phyloP scores from a whole-genome alignment of 2,888 invertebrate species.

The Tyria jacobaeae region DNA sequence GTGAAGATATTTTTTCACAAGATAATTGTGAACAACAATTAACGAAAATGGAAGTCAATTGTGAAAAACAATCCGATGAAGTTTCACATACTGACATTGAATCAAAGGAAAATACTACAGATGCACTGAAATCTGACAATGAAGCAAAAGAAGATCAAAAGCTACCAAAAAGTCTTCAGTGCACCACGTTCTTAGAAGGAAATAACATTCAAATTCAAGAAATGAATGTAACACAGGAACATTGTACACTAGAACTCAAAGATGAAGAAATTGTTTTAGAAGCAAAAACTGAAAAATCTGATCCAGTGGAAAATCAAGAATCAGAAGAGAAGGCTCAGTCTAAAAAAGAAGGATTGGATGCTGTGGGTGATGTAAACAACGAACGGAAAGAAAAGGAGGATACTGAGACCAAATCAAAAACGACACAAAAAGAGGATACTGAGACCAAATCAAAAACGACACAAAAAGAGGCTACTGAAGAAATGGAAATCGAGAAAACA shows the following conservation, averaged over 20 bases:
- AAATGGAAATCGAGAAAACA: no score
- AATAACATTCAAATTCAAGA: no score
- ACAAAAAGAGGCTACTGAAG: neutral
- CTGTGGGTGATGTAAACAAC: neutral
- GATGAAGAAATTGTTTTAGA: neutral
- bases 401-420: no score
- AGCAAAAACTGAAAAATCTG: neutral
- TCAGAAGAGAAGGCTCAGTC: neutral
- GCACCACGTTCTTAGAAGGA: no score
- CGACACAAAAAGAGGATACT: neutral
- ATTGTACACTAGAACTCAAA: neutral
- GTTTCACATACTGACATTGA: neutral
- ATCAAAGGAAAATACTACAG: neutral
- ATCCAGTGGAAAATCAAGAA: neutral
- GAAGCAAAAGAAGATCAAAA: neutral
- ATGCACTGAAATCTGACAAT: neutral
- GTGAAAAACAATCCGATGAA: neutral
- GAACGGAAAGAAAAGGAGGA: neutral
- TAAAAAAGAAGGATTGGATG: conserved; percentile 17
- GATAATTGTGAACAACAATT: neutral
- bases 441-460: neutral
- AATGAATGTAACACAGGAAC: neutral
- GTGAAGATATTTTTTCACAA: neutral
- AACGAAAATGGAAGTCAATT: neutral
- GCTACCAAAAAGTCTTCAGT: neutral